phyloP scores from a whole-genome alignment of 2,113 vertebrate genomes.

The Fulica atra region DNA sequence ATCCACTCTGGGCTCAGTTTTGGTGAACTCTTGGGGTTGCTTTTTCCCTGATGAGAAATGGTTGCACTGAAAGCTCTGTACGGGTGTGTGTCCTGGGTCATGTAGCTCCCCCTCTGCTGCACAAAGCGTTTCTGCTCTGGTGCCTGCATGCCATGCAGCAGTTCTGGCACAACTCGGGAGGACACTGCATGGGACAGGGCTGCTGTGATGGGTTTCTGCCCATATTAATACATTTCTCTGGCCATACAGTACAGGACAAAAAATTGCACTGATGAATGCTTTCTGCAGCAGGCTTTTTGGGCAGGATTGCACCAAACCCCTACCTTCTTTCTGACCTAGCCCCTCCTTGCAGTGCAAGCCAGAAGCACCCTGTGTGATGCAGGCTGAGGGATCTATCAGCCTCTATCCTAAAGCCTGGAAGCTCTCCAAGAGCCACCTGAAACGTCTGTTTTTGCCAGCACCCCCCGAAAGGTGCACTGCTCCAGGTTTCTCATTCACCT shows the following conservation, averaged over 20 bases:
- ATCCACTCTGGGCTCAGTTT: not conserved
- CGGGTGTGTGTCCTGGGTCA: not conserved
- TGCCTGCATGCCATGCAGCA: rapidly evolving
- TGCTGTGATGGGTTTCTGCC: not conserved
- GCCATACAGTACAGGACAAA: not conserved
- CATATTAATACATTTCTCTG: not conserved
- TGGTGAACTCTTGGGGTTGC: not conserved
- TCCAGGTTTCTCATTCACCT: rapidly evolving
- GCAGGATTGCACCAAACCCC: not conserved
- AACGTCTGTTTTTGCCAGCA: not conserved
- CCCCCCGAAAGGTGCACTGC: not conserved
- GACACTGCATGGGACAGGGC: rapidly evolving
- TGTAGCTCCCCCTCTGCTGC: not conserved
- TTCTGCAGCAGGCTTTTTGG: not conserved
- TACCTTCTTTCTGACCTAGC: not conserved
- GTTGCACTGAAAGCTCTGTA: not conserved
- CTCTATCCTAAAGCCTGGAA: not conserved
- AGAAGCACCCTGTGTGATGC: not conserved
- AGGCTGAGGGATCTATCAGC: not conserved
- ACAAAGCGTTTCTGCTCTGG: not conserved
- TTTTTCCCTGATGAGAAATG: not conserved
- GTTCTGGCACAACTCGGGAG: not conserved
- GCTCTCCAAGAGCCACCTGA: not conserved
- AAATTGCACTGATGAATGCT: too few species aligned
- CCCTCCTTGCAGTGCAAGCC: not conserved